Evolutionary conservation across 1,140 invertebrate genomes (phyloP).

Genomic region (Phymorhynchus buccinoides): DNA sequence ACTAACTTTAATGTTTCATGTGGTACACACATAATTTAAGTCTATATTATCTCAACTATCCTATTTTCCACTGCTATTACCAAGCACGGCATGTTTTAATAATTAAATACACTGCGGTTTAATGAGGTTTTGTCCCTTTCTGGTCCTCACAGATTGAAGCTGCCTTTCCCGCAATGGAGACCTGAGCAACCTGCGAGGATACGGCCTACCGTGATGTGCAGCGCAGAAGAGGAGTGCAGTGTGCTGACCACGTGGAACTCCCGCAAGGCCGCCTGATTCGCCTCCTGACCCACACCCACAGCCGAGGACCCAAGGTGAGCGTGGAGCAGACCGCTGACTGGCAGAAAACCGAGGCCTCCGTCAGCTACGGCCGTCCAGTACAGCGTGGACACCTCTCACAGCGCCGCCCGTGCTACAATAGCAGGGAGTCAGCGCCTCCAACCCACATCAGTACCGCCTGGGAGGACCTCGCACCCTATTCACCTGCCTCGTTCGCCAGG

Average conservation of each 20-base stretch:
- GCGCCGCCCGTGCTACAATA: neutral
- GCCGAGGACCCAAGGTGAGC: conserved; percentile 4
- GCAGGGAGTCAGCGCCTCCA: conserved; percentile 3
- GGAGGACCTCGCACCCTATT: neutral
- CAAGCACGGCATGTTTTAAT: neutral
- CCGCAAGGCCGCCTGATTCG: neutral
- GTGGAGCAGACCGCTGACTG: conserved; percentile 31
- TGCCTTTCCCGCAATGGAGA: conserved; percentile 28
- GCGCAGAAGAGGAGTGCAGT: conserved; percentile 28
- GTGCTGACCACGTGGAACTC: conserved; percentile 28
- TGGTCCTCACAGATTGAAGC: conserved; percentile 36
- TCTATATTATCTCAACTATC: no score
- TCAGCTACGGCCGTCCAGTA: conserved; percentile 26
- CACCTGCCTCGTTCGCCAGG: conserved; percentile 10
- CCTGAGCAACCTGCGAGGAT: conserved; percentile 25
- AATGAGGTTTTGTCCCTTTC: no score
- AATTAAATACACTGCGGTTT: no score
- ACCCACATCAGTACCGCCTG: conserved; percentile 29
- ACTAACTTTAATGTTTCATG: neutral
- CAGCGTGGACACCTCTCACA: conserved; percentile 23
- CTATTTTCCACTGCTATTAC: neutral
- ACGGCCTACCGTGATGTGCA: neutral
- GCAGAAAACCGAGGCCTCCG: conserved; percentile 7
- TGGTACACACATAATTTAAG: neutral
- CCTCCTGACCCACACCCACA: conserved; percentile 19